Evolutionary conservation across 2,113 vertebrate species (phyloP).

Genomic region (Salvator merianae): DNA sequence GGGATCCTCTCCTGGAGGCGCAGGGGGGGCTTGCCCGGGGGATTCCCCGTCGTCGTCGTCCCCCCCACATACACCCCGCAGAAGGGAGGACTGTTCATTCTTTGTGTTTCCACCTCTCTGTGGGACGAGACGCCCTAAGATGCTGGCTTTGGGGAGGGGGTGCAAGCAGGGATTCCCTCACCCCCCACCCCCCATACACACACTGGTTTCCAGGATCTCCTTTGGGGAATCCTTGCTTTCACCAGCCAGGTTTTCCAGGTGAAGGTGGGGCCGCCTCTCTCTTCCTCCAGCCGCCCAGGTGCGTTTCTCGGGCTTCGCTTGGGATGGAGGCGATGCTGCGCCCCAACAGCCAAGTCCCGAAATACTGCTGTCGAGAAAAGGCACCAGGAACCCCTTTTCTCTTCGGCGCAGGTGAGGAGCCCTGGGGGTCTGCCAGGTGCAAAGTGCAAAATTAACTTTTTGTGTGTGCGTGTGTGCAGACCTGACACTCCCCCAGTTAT

Average conservation of each 20-base stretch:
- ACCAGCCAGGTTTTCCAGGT: not conserved
- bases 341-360: too few relatives aligned
- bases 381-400: too few relatives aligned
- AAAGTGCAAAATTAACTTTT: too few relatives aligned
- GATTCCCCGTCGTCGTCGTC: not conserved
- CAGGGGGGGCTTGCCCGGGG: not conserved
- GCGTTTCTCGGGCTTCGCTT: too few relatives aligned
- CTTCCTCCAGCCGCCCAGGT: not conserved
- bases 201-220: not conserved
- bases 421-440: too few relatives aligned
- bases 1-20: not conserved
- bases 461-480: not conserved
- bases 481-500: too few relatives aligned
- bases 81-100: not conserved
- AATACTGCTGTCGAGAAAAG: too few relatives aligned
- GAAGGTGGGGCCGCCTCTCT: not conserved
- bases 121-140: not conserved
- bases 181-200: not conserved
- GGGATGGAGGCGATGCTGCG: too few relatives aligned
- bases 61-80: not conserved
- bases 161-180: not conserved
- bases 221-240: not conserved
- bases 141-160: not conserved
- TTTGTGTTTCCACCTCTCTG: not conserved
- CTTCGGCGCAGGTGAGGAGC: too few relatives aligned